phyloP scores from a whole-genome alignment of 2,797 vertebrate species.

The Melanotaenia nigrans region DNA sequence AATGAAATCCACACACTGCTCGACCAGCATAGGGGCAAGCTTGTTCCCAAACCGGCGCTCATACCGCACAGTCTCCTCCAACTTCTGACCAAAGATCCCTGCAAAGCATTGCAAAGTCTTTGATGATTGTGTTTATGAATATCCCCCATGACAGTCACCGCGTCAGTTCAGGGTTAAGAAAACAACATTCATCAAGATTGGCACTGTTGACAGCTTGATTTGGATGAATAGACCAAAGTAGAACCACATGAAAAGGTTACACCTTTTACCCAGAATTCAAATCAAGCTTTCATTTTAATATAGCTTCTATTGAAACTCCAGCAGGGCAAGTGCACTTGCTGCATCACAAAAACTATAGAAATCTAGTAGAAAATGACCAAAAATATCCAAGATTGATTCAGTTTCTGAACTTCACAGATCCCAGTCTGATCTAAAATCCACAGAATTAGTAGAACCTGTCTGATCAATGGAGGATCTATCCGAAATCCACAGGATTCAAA shows the following conservation, averaged over 20 bases:
- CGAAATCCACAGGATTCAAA: not conserved
- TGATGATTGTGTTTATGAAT: not conserved
- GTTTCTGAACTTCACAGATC: not conserved
- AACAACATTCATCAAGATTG: too few species aligned
- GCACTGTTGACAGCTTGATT: too few species aligned
- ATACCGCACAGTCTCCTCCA: slow-evolving; percentile 96
- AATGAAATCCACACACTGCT: slow-evolving; percentile 98
- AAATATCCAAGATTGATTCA: not conserved
- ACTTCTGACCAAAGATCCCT: slow-evolving; percentile 98
- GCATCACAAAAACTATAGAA: not conserved
- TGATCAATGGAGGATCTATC: not conserved
- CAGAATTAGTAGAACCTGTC: not conserved
- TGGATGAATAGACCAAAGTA: too few species aligned
- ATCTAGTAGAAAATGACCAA: not conserved
- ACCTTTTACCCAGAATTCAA: too few species aligned
- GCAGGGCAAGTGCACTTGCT: not conserved
- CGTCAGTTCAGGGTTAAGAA: too few species aligned
- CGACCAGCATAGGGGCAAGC: slow-evolving; percentile 94
- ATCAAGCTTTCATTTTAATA: too few species aligned
- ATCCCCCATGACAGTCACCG: too few species aligned
- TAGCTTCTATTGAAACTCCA: too few species aligned
- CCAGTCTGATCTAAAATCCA: not conserved
- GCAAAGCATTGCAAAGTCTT: slow-evolving; percentile 34
- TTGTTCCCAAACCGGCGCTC: slow-evolving; percentile 93
- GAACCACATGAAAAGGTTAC: too few species aligned